phyloP scores from a whole-genome alignment of 2,113 vertebrate genomes.

The Erythrocebus patas region DNA sequence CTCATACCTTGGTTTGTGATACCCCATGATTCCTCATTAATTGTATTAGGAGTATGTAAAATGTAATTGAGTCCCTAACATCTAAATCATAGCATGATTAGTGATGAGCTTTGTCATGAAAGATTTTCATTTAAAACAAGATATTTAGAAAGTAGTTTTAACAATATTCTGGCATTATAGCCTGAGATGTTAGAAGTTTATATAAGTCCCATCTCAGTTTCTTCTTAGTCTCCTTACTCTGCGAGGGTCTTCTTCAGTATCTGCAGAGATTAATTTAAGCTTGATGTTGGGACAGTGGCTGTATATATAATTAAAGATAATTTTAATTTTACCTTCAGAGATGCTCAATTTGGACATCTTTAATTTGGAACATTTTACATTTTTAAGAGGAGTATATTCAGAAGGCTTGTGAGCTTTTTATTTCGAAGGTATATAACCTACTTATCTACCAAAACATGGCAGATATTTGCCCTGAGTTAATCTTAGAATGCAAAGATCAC shows the following conservation, averaged over 20 bases:
- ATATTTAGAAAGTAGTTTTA: conserved; percentile 28
- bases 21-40: conserved; percentile 3
- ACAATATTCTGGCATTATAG: background rate
- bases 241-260: conserved; percentile 15
- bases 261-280: conserved; percentile 31
- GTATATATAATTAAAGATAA: background rate
- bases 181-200: background rate
- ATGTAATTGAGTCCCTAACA: background rate
- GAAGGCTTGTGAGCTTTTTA: background rate
- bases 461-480: conserved; percentile 44
- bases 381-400: conserved; percentile 42
- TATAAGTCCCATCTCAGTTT: background rate
- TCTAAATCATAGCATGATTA: background rate
- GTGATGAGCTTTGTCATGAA: conserved; percentile 24
- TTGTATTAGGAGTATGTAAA: conserved; percentile 41
- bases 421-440: conserved; percentile 26
- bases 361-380: conserved; percentile 39
- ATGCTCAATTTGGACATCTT: conserved; percentile 34
- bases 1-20: background rate
- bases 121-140: conserved; percentile 7
- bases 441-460: conserved; percentile 36
- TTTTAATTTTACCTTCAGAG: conserved; percentile 31
- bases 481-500: conserved; percentile 53
- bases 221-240: conserved; percentile 18
- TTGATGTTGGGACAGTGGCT: conserved; percentile 7